These are phyloP conservation scores for Caradrina kadenii DNA, from an alignment of 2,888 invertebrate species.

Conservation along the genomic window DNA sequence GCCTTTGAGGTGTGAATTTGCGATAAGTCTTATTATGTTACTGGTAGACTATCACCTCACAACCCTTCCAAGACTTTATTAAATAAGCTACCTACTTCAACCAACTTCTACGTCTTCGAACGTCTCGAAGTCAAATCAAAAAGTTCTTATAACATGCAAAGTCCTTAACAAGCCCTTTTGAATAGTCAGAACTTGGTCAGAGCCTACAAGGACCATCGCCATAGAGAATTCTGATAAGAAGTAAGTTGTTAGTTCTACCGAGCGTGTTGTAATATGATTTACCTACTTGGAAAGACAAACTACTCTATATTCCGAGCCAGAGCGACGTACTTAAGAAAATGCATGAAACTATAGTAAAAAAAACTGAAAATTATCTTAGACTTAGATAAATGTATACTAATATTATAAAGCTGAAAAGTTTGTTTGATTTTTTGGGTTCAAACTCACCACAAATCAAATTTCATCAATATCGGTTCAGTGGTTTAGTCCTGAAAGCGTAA, in stretches of 20 bases:
- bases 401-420: too few relatives aligned
- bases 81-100: constrained; percentile 6
- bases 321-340: not conserved
- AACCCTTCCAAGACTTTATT: constrained; percentile 1
- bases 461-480: too few relatives aligned
- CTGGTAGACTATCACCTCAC: not conserved
- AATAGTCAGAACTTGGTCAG: constrained; percentile 30
- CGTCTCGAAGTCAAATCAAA: constrained; percentile 15
- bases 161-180: constrained; percentile 44
- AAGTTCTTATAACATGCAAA: constrained; percentile 36
- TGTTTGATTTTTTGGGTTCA: too few relatives aligned
- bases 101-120: constrained; percentile 15
- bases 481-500: too few relatives aligned
- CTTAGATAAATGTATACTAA: too few relatives aligned
- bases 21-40: not conserved
- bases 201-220: constrained; percentile 12
- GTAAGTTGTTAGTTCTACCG: constrained; percentile 21
- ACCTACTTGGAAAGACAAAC: constrained; percentile 16
- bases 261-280: constrained; percentile 26
- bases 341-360: not conserved
- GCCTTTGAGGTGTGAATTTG: constrained; percentile 1
- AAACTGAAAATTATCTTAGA: too few relatives aligned
- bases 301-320: not conserved
- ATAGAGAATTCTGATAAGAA: constrained; percentile 22
- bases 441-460: too few relatives aligned